Base-by-base conservation (phyloP, 2,888 invertebrate species). In the Labia minor region DNA sequence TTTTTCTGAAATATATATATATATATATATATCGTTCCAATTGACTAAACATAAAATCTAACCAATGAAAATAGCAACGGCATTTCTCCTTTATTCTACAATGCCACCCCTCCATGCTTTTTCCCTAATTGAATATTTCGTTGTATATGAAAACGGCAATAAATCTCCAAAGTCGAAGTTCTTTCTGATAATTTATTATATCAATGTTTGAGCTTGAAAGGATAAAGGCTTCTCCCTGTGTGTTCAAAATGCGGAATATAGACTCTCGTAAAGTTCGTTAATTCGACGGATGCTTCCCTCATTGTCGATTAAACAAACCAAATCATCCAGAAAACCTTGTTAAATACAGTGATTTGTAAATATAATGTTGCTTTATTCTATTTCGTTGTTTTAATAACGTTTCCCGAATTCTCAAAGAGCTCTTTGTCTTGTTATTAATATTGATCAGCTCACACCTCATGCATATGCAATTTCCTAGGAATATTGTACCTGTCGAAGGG, bases 341-440 rank as follows among this genome's bases (percentile, higher is more conserved):
- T 49, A 49, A 49, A 49, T 49, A 16, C 49, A 11, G 49, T 49
- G 4, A 49, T 49, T 49, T 4, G 14, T 26, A 26, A 26, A 6
- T 26, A 16, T 14, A 16, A 3, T 10, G n/a, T 49, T 49, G 14
- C 49, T 49, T 49, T 14, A 49, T 49, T 49, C n/a, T 49, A 49
- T 49, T 10, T 4, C 8, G 3, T 26, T 8, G 14, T 14, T 49
- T 49, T 49, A 8, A 4, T 49, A 49, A 49, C 49, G 49, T 49
- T 49, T 49, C 3, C 49, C 16, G 3, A 49, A 49, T 49, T 49
- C 14, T 49, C 14, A 49, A 49, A 49, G 49, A 49, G n/a, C n/a
- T 4, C 49, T 49, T 49, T 49, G 49, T n/a, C 26, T 26, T 49
- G 49, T 49, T 49, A 49, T 49, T 49, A 49, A 49, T 49, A 49